Percentiles rank a stretch among this genome's conserved stretches.
phyloP scores from a whole-genome alignment of 2,113 vertebrate species.

The Misgurnus anguillicaudatus region DNA sequence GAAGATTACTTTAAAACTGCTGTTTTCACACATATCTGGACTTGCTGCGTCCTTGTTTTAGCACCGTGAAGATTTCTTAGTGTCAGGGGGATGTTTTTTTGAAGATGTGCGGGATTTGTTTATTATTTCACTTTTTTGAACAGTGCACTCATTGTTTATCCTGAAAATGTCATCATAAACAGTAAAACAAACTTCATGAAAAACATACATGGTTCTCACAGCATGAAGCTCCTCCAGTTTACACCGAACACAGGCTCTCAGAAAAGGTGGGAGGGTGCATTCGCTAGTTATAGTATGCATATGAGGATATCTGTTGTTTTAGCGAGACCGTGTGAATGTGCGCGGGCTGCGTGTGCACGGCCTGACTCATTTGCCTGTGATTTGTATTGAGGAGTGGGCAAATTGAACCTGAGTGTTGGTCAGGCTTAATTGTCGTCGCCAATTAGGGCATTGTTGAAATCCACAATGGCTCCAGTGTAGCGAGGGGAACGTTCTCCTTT shows the following conservation, averaged over 20 bases:
- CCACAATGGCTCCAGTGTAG: constrained; percentile 92
- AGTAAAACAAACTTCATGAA: background rate
- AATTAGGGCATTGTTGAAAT: constrained; percentile 92
- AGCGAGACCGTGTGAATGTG: constrained; percentile 31
- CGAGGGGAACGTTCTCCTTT: constrained; percentile 84
- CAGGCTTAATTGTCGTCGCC: constrained; percentile 87
- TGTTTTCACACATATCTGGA: constrained; percentile 43
- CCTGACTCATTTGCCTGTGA: constrained; percentile 62
- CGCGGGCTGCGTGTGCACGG: constrained; percentile 43
- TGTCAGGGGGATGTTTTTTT: constrained; percentile 31
- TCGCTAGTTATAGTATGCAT: constrained; percentile 16
- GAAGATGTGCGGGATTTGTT: background rate
- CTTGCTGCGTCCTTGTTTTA: constrained; percentile 15
- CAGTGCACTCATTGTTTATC: constrained; percentile 4
- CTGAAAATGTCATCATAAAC: too few species aligned
- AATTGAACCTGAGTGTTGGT: constrained; percentile 82
- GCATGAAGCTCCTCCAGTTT: background rate
- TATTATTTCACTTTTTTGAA: background rate
- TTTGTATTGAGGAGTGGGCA: constrained; percentile 69
- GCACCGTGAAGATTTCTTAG: background rate
- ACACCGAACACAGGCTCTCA: background rate
- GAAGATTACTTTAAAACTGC: constrained; percentile 38
- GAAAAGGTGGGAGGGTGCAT: constrained; percentile 16
- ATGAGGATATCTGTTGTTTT: constrained; percentile 37
- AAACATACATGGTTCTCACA: background rate